Evolutionary conservation across 2,113 vertebrate species (phyloP).

Genomic region (Callithrix jacchus): DNA sequence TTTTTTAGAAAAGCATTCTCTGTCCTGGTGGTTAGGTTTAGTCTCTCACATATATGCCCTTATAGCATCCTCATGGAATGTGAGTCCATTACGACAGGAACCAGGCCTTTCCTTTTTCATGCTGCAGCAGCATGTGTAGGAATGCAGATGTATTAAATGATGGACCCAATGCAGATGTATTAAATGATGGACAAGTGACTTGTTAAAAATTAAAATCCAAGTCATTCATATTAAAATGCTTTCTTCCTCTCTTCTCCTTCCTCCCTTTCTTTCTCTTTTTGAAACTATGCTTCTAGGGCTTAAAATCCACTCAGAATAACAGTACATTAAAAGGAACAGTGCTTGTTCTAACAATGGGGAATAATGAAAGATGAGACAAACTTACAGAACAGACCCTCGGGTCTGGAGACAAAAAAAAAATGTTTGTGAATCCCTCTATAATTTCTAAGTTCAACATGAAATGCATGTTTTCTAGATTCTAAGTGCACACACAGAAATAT

Average conservation of each 20-base stretch:
- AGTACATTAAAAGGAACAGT: neutral
- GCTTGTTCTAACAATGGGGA: slow-evolving; percentile 4
- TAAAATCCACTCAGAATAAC: slow-evolving; percentile 26
- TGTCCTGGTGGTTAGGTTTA: neutral
- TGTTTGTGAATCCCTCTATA: slow-evolving; percentile 35
- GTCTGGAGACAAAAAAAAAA: slow-evolving; percentile 41
- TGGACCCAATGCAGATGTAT: neutral
- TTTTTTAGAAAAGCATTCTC: slow-evolving; percentile 8
- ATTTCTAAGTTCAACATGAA: slow-evolving; percentile 59
- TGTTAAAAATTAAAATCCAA: neutral
- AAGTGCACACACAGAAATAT: slow-evolving; percentile 52
- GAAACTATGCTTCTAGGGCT: slow-evolving; percentile 7
- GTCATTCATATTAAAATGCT: neutral
- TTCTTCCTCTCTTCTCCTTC: neutral
- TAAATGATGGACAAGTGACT: neutral
- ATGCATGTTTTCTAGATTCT: slow-evolving; percentile 50
- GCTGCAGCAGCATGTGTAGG: no score
- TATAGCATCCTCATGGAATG: neutral
- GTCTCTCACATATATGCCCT: neutral
- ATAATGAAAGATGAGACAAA: slow-evolving; percentile 36
- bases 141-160: neutral
- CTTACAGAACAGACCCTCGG: slow-evolving; percentile 23
- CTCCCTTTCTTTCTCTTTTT: neutral
- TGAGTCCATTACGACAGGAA: neutral
- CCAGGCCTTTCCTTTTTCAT: neutral